A percentile compares a stretch with the other conserved stretches of the same genome.
These are phyloP conservation scores for Peromyscus attwateri DNA, from an alignment of 2,797 vertebrate genomes.

Conservation along the genomic window DNA sequence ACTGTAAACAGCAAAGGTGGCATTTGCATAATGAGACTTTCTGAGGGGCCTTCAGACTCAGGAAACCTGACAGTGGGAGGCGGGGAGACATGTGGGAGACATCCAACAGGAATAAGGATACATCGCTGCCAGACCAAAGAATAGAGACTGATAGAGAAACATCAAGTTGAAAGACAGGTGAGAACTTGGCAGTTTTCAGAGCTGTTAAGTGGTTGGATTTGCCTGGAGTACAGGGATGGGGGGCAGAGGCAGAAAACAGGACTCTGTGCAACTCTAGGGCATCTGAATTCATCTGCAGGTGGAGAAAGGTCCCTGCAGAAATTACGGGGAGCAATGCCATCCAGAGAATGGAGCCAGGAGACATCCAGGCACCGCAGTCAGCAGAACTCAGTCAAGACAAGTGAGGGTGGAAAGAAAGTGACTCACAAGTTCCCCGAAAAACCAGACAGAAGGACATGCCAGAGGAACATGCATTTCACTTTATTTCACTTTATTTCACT, in stretches of 20 bases:
- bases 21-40: not conserved
- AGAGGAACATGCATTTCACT: not conserved
- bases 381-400: not conserved
- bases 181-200: not conserved
- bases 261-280: not conserved
- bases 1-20: not conserved
- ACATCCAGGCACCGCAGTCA: not conserved
- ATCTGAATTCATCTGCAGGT: not conserved
- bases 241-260: not conserved
- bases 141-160: not conserved
- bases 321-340: not conserved
- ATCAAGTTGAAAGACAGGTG: not conserved
- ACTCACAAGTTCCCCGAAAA: not conserved
- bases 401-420: not conserved
- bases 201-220: not conserved
- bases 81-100: not conserved
- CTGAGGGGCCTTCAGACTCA: not conserved
- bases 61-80: not conserved
- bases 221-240: not conserved
- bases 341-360: not conserved
- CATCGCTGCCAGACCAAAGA: not conserved
- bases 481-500: not conserved
- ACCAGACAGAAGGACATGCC: not conserved
- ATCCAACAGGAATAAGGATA: not conserved
- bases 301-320: not conserved